Conservation (phyloP, 2,797 vertebrate genomes). For the Anas bernieri region DNA sequence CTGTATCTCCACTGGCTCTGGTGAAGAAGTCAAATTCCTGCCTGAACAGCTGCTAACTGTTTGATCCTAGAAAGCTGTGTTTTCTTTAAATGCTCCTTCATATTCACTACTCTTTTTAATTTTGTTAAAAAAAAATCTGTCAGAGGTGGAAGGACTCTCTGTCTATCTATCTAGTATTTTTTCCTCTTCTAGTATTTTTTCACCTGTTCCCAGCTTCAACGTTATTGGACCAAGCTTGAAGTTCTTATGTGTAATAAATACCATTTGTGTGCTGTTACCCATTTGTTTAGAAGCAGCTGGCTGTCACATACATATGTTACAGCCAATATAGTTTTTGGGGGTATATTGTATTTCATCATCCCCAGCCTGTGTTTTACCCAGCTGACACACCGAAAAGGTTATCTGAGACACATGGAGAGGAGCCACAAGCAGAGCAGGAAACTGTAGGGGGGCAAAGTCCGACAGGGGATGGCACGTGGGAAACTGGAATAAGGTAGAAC, state of each 20-base stretch:
- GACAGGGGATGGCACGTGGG: background rate
- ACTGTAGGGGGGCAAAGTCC: no score
- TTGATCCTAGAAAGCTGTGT: background rate
- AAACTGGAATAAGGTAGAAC: no score
- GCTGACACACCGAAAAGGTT: background rate
- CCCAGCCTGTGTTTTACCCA: background rate
- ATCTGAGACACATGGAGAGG: background rate
- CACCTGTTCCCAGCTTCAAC: background rate
- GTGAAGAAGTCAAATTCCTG: background rate
- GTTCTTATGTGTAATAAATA: background rate
- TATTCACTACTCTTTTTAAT: background rate
- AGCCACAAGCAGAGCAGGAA: background rate
- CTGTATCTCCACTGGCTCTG: background rate
- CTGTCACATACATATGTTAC: background rate
- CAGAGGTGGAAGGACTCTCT: background rate
- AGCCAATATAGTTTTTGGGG: background rate
- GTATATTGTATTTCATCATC: background rate
- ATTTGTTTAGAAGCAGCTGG: background rate
- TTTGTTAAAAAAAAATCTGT: background rate
- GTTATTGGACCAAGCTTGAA: background rate
- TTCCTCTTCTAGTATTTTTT: background rate
- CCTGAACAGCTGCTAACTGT: background rate
- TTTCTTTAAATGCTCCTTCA: background rate
- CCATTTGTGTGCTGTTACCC: background rate
- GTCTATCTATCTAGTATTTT: no score